Evolutionary conservation across 1,140 invertebrate species (phyloP), one percentile per base, ranked within the genome.

Genomic region (Lanistes nyassanus): DNA sequence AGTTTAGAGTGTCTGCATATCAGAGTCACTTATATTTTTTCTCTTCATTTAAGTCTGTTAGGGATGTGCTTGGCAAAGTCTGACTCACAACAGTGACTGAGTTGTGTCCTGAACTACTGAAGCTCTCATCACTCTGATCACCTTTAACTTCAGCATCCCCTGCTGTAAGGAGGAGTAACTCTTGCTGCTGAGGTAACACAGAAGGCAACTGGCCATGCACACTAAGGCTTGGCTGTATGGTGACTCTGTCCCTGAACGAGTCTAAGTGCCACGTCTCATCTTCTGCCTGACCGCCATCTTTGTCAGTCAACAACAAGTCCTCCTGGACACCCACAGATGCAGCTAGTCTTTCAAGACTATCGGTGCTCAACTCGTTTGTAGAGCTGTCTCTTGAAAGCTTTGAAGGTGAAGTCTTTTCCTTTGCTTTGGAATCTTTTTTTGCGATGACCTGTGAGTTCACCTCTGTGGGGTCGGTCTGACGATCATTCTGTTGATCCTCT

Each of bases 361-460:
- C 6, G 42, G 9, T 47, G 19, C 42, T 47, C 16, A 19, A 11
- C 19, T 70, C 53, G 37, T 36, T 70, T 29, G 68, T 3, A 9
- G 51, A 34, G 29, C 55, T 13, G 37, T 23, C 34, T 21, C 26
- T 58, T 60, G 56, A 42, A 11, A 37, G 56, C n/a, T 60, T 60
- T 31, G 23, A 19, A 9, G 56, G 56, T 31, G 56, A 60, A 31
- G 3, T 3, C n/a, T 60, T 60, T 31, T 60, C 56, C 23, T 3
- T 31, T 23, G 9, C 56, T 23, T 2, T 60, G 9, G n/a, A n/a
- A 69, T 39, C 74, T 56, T 75, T 75, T 64, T 66, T 67, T 42
- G 74, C 62, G 3, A 75, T 47, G 55, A 75, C 74, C 65, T 75
- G 74, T 36, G 74, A 75, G 65, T 75, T 64, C 0, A 75, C 47